phyloP scores from a whole-genome alignment of 2,113 vertebrate genomes.

The Cygnus buccinator region DNA sequence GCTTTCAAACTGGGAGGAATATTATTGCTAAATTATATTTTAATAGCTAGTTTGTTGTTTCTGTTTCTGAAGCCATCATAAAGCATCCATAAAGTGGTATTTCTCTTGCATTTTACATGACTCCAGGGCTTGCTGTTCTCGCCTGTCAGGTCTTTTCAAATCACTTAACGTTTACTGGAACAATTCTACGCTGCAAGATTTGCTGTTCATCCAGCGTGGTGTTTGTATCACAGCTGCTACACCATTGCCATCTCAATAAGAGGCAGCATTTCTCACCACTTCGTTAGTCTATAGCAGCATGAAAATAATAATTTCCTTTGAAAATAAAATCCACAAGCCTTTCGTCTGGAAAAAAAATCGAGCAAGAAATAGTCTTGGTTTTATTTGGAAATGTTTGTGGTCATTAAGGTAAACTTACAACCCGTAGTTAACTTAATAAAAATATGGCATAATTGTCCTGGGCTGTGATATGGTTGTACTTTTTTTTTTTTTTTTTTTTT shows the following conservation, averaged over 20 bases:
- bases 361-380: not conserved
- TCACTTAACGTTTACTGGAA: conserved; percentile 88
- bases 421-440: conserved; percentile 5
- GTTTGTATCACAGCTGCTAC: conserved; percentile 77
- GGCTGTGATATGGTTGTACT: not conserved
- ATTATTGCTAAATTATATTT: conserved; percentile 69
- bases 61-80: conserved; percentile 74
- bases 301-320: conserved; percentile 64
- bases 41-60: conserved; percentile 77
- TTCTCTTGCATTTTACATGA: conserved; percentile 95
- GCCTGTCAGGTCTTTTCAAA: conserved; percentile 93
- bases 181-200: conserved; percentile 82
- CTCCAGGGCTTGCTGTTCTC: conserved; percentile 88
- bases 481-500: not conserved
- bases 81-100: conserved; percentile 79
- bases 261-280: conserved; percentile 68
- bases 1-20: conserved; percentile 47
- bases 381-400: conserved; percentile 50
- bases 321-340: conserved; percentile 38
- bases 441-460: conserved; percentile 12
- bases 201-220: conserved; percentile 79
- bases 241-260: conserved; percentile 69
- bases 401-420: conserved; percentile 52
- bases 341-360: conserved; percentile 54
- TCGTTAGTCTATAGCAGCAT: conserved; percentile 42